Evolutionary conservation across 2,888 invertebrate genomes (phyloP), one percentile per base, ranked within the genome.

Genomic region (Siphlonurus alternatus): DNA sequence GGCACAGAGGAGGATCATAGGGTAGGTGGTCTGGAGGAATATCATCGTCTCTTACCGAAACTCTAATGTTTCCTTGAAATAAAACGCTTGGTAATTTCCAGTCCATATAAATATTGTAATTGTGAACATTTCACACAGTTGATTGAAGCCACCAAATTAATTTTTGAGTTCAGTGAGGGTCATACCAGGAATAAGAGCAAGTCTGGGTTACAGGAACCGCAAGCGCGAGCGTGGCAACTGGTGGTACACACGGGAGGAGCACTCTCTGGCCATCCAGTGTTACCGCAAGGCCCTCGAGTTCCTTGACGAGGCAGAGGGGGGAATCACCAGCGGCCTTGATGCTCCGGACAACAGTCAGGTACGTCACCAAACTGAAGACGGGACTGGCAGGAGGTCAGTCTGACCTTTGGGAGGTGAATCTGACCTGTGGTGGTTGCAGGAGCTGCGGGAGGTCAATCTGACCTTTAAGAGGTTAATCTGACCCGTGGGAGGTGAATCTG

Each of bases 191-290:
- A n/a, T 59, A 24, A 56, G 23, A 19, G 7, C n/a, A n/a, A 64
- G 56, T 59, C 1, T 22, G 51, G n/a, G 24, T n/a, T 19, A 38
- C 70, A 87, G 88, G 18, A 84, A 85, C 70, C 79, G 80, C 66
- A 92, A 91, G 73, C 83, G 92, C 66, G 87, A 89, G 70, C 82
- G 91, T 64, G 96, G 95, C 3, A 95, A 95, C 75, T 92, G 89
- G 83, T 91, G 91, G 87, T 95, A 91, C 73, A 81, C 83, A 23
- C 83, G 94, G 61, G 85, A 85, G 23, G 94, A 95, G 71, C 84
- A 85, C 63, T 83, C 83, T 38, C 79, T 87, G 23, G 92, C 94
- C 1, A 87, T 95, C 65, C 90, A 91, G 71, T 83, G 92, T 70
- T 96, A 96, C 75, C 81, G 89, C 70, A 84, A 89, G 67, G 92